Evolutionary conservation across 2,888 invertebrate species (phyloP).

Genomic region (Apeira syringaria): DNA sequence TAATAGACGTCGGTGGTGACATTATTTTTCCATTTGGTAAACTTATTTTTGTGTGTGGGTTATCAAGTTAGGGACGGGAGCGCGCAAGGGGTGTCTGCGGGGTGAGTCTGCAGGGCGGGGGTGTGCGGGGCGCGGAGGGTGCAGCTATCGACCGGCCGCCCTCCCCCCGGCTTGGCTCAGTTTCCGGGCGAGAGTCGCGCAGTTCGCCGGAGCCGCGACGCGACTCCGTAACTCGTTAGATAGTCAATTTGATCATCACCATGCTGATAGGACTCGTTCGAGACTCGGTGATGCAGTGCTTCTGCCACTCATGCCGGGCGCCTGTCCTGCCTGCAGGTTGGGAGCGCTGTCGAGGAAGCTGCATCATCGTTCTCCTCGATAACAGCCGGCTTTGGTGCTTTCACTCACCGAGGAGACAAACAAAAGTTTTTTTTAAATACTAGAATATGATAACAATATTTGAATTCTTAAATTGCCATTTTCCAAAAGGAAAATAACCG

Average conservation of each 20-base stretch:
- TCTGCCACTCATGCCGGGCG: conserved; percentile 96
- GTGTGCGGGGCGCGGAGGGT: conserved; percentile 64
- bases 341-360: conserved; percentile 41
- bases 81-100: conserved; percentile 61
- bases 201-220: conserved; percentile 82
- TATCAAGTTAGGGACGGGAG: conserved; percentile 79
- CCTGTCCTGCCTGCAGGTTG: conserved; percentile 91
- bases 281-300: conserved; percentile 96
- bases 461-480: too few species aligned
- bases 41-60: conserved; percentile 80
- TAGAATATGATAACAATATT: too few species aligned
- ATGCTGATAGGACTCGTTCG: conserved; percentile 96
- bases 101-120: conserved; percentile 76
- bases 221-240: conserved; percentile 76
- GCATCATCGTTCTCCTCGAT: conserved; percentile 22
- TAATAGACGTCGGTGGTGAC: conserved; percentile 65
- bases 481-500: too few species aligned
- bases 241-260: conserved; percentile 74
- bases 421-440: too few species aligned
- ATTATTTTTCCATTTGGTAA: conserved; percentile 80
- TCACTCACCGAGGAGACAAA: conserved; percentile 56
- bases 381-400: conserved; percentile 51
- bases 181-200: conserved; percentile 86
- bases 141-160: conserved; percentile 84
- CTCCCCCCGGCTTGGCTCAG: conserved; percentile 81